Base-by-base conservation (phyloP, 2,113 vertebrate species). In the Rhineura floridana region DNA sequence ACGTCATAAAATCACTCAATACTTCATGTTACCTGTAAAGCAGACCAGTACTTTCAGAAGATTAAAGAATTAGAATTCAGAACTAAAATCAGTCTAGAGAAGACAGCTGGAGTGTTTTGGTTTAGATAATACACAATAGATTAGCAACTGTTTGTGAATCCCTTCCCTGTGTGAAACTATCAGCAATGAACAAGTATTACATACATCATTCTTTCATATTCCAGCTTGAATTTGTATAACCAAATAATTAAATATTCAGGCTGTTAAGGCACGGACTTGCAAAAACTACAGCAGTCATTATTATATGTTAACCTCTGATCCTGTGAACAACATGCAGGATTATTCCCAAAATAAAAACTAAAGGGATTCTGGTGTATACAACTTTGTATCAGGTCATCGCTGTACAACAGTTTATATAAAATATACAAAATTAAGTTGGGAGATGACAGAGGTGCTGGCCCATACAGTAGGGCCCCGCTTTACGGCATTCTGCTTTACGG, bases 51-150 rank as follows among this genome's bases (percentile, higher is more conserved):
- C 48, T 72, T 87, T 15, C 19, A 52, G 48, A 70, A 70, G 48
- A 44, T 81, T 72, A 59, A 72, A 23, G 65, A 81, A 46, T 81
- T 87, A 73, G 69, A 87, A 81, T 72, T 59, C 67, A 55, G 39
- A 87, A n/a, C 59, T 81, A 81, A 87, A 87, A 87, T 87, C 76
- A 70, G 15, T 48, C 10, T 85, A 59, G 70, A 48, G 65, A 78
- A 48, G 33, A 65, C 75, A 78, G 59, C 59, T 50, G 75, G 44
- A 46, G 46, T 46, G 30, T 78, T 65, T 62, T 65, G 63, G 84
- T 62, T 65, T 78, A 48, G 73, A 78, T 46, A 42, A 63, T 50
- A 10, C 44, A 78, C 62, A 39, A 33, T 81, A 80, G 77, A 39
- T 70, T 50, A 81, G 52, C 48, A 78, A 50, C 28, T 87, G 48